Conservation (phyloP, 1,140 invertebrate species). For the Zaprionus africanus region DNA sequence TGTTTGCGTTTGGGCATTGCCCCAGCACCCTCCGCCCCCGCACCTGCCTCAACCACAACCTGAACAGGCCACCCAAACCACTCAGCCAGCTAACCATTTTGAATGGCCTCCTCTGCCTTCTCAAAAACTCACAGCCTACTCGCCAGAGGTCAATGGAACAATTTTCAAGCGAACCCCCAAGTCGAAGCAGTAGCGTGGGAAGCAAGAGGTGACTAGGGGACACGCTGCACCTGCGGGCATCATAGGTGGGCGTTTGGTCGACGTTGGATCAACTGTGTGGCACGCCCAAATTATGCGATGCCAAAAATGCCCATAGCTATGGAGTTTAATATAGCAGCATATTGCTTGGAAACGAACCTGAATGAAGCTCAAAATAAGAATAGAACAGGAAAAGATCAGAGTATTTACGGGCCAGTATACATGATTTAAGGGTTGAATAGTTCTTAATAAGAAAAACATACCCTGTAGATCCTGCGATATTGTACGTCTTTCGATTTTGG, state of each 20-base stretch:
- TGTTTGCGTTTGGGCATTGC: slow-evolving; percentile 74
- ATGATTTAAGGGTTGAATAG: background rate
- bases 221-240: slow-evolving; percentile 43
- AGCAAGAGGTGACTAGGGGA: slow-evolving; percentile 23
- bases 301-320: slow-evolving; percentile 48
- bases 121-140: slow-evolving; percentile 17
- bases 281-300: slow-evolving; percentile 40
- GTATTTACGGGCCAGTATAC: too few species aligned
- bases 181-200: slow-evolving; percentile 34
- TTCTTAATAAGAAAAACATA: too few species aligned
- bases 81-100: slow-evolving; percentile 26
- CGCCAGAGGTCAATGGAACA: slow-evolving; percentile 78
- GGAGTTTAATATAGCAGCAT: slow-evolving; percentile 4
- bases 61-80: background rate
- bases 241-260: too few species aligned
- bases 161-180: slow-evolving; percentile 64
- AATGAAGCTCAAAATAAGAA: background rate
- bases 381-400: too few species aligned
- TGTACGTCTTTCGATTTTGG: too few species aligned
- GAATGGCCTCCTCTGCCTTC: slow-evolving; percentile 25
- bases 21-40: background rate
- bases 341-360: background rate
- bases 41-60: background rate
- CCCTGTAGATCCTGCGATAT: too few species aligned
- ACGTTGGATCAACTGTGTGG: background rate